These are phyloP conservation scores for Drosophila lacteicornis DNA, from an alignment of 1,140 invertebrate species.

Conservation along the genomic window DNA sequence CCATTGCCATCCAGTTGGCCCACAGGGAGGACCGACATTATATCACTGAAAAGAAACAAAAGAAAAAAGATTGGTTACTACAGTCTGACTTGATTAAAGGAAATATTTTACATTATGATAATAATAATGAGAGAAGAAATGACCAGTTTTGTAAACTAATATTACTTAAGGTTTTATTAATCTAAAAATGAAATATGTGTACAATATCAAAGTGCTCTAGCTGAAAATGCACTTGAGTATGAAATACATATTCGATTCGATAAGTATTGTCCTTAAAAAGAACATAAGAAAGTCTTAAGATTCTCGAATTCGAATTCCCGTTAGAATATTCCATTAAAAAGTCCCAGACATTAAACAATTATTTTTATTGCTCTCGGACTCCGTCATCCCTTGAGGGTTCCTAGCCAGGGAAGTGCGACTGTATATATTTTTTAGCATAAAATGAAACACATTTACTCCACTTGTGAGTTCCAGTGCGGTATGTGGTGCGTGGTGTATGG, in stretches of 20 bases:
- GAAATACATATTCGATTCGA: too few relatives aligned
- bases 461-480: slow-evolving; percentile 22
- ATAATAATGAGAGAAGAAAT: too few relatives aligned
- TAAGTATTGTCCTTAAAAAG: too few relatives aligned
- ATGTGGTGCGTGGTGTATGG: slow-evolving; percentile 7
- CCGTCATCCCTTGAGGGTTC: not conserved
- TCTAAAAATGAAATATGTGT: too few relatives aligned
- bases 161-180: too few relatives aligned
- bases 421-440: slow-evolving; percentile 36
- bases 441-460: slow-evolving; percentile 47
- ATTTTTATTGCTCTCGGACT: not conserved
- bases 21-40: slow-evolving; percentile 82
- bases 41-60: slow-evolving; percentile 71
- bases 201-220: too few relatives aligned
- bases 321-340: not conserved
- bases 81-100: not conserved
- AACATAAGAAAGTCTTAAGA: not conserved
- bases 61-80: not conserved
- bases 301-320: not conserved
- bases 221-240: too few relatives aligned
- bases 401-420: slow-evolving; percentile 7
- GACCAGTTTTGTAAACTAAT: too few relatives aligned
- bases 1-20: slow-evolving; percentile 80
- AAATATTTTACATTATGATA: too few relatives aligned
- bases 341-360: not conserved